These are phyloP conservation scores for Ceratoteleas bidentatus DNA, from an alignment of 1,140 invertebrate genomes.

Conservation along the genomic window DNA sequence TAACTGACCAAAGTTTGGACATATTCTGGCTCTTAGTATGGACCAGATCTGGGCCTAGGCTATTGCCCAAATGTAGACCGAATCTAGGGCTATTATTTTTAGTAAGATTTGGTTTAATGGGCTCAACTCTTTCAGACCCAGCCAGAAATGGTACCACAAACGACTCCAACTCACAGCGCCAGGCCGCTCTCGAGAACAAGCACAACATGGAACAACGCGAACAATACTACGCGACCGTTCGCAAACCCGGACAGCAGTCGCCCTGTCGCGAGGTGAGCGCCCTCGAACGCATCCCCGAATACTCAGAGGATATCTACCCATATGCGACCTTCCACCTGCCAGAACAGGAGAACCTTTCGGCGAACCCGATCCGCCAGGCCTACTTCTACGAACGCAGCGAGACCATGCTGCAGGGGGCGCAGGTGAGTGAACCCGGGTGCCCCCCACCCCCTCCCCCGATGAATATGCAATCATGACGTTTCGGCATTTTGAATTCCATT, in stretches of 20 bases:
- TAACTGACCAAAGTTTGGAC: too few relatives aligned
- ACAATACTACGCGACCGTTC: slow-evolving; percentile 83
- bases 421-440: slow-evolving; percentile 65
- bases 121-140: slow-evolving; percentile 69
- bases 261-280: slow-evolving; percentile 81
- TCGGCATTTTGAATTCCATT: slow-evolving; percentile 49
- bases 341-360: slow-evolving; percentile 82
- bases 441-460: slow-evolving; percentile 1
- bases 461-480: slow-evolving; percentile 59
- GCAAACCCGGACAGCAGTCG: slow-evolving; percentile 82
- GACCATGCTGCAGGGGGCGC: slow-evolving; percentile 77
- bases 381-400: slow-evolving; percentile 79
- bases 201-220: slow-evolving; percentile 82
- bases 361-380: slow-evolving; percentile 74
- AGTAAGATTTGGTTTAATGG: too few relatives aligned
- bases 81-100: too few relatives aligned
- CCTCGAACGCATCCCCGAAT: slow-evolving; percentile 83
- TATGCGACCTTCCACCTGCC: slow-evolving; percentile 85
- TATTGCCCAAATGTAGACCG: too few relatives aligned
- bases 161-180: slow-evolving; percentile 76
- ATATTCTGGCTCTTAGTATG: too few relatives aligned
- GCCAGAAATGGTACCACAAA: slow-evolving; percentile 69
- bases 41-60: too few relatives aligned
- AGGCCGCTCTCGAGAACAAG: slow-evolving; percentile 80
- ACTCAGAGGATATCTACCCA: slow-evolving; percentile 85